Percentiles rank a stretch among this genome's conserved stretches.
Evolutionary conservation across 2,888 invertebrate genomes (phyloP).

Genomic region (Hypolimnas misippus): DNA sequence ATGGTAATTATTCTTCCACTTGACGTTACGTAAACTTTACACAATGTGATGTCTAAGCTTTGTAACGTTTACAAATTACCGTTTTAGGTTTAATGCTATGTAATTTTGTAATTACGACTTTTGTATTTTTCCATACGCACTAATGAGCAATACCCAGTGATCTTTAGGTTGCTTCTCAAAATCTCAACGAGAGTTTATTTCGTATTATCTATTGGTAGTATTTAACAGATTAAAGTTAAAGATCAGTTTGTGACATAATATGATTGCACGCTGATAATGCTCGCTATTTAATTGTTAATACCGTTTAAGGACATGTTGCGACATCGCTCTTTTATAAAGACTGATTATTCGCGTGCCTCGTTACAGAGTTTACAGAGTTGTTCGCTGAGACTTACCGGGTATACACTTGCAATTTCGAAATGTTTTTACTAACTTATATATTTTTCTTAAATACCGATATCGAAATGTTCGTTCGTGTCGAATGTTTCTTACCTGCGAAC

Average conservation of each 20-base stretch:
- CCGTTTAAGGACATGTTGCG: conserved; percentile 13
- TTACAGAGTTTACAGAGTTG: not conserved
- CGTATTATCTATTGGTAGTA: too few species aligned
- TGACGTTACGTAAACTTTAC: conserved; percentile 26
- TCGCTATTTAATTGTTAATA: not conserved
- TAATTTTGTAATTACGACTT: conserved; percentile 27
- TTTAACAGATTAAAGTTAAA: not conserved
- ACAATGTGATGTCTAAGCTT: conserved; percentile 21
- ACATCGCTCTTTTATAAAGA: conserved; percentile 9
- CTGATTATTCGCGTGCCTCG: not conserved
- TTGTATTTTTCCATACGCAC: conserved; percentile 14
- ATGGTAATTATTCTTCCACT: conserved; percentile 26
- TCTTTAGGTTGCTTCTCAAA: not conserved
- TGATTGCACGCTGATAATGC: not conserved
- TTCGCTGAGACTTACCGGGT: not conserved
- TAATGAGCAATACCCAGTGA: not conserved
- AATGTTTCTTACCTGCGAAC: too few species aligned
- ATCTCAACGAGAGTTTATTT: not conserved
- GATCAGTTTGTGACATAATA: not conserved
- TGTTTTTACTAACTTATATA: too few species aligned
- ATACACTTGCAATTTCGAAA: too few species aligned
- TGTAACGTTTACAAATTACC: conserved; percentile 4
- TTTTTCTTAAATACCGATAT: too few species aligned
- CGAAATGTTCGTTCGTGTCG: too few species aligned
- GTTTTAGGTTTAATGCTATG: conserved; percentile 20